Conservation (phyloP, 92 coral and sea anemone species). For the Actinostola sp. region DNA sequence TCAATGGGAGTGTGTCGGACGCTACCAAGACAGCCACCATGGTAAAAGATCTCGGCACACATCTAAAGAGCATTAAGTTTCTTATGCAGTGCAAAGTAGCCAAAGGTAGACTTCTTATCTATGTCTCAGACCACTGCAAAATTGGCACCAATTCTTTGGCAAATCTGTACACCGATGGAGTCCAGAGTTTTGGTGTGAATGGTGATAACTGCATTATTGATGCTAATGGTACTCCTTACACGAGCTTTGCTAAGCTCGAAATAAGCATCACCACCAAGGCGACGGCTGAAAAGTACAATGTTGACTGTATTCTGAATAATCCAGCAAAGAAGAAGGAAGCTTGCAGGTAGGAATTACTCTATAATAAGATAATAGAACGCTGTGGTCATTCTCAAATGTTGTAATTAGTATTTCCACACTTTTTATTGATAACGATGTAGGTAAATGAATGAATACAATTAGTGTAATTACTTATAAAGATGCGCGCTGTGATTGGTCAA, state of each 20-base stretch:
- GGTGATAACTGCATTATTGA: slow-evolving; percentile 2
- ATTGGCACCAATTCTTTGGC: too few relatives aligned
- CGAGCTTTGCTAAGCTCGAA: background rate
- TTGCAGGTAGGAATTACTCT: background rate
- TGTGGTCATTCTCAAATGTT: too few relatives aligned
- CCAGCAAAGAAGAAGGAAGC: background rate
- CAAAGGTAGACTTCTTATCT: background rate
- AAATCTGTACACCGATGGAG: too few relatives aligned
- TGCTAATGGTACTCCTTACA: background rate
- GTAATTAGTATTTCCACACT: background rate
- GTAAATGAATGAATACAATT: too few relatives aligned
- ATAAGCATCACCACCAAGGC: background rate
- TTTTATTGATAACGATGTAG: too few relatives aligned
- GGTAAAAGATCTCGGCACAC: background rate
- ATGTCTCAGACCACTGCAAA: background rate
- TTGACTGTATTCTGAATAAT: slow-evolving; percentile 1
- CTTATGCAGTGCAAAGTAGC: background rate
- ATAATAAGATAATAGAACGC: background rate
- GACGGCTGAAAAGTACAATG: background rate
- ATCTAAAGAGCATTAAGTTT: background rate
- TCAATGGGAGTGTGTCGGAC: background rate
- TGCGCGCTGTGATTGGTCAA: too few relatives aligned
- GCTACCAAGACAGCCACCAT: background rate
- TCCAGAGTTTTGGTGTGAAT: background rate
- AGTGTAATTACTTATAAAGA: too few relatives aligned